phyloP scores from a whole-genome alignment of 2,797 vertebrate genomes.

The Sebastes melanostomus region DNA sequence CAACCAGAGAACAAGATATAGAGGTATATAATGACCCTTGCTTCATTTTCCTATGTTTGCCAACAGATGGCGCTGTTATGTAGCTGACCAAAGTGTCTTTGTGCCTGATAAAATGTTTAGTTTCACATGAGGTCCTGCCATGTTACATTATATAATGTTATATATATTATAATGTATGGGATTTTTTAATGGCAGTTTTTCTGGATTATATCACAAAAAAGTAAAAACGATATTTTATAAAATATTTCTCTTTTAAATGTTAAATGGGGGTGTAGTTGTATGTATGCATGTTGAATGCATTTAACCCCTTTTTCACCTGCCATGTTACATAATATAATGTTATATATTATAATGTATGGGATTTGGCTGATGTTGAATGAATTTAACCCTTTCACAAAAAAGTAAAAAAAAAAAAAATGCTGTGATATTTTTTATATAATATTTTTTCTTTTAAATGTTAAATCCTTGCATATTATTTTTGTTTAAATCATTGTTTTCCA shows the following conservation, averaged over 20 bases:
- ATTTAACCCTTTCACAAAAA: neutral
- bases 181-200: too few relatives aligned
- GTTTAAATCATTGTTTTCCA: neutral
- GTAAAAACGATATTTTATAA: neutral
- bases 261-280: neutral
- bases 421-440: neutral
- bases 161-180: neutral
- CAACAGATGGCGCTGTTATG: constrained; percentile 78
- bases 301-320: neutral
- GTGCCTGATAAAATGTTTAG: constrained; percentile 29
- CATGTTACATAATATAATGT: too few relatives aligned
- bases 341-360: neutral
- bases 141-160: constrained; percentile 39
- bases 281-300: neutral
- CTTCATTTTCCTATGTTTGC: constrained; percentile 31
- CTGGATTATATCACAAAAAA: neutral
- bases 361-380: too few relatives aligned
- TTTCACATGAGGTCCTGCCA: constrained; percentile 24
- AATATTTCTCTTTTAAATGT: neutral
- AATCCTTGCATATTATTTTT: neutral
- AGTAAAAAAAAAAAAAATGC: too few relatives aligned
- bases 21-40: too few relatives aligned
- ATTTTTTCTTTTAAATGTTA: neutral
- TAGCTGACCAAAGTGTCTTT: constrained; percentile 40
- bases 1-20: too few relatives aligned